Base-by-base conservation (phyloP, 2,888 invertebrate species). In the Sycophila texana region DNA sequence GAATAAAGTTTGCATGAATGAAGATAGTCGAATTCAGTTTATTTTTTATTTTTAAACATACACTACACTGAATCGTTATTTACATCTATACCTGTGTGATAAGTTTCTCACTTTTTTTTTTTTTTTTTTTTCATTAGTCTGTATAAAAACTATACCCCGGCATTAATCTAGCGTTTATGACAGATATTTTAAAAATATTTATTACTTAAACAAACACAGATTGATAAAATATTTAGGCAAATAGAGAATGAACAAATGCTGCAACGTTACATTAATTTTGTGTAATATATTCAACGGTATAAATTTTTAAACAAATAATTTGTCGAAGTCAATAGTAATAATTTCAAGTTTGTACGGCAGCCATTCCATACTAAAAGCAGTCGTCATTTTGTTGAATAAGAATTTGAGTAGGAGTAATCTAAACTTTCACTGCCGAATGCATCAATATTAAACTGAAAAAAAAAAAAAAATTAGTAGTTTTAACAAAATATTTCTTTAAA, bases 71-170 rank as follows among this genome's bases (percentile, higher is more conserved):
- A 75, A 72, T 67, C 39, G 10, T 39, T 79, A 79, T 72, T 79
- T 79, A 79, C 79, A 79, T 74, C 57, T 79, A n/a, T n/a, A 79
- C 72, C 61, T 72, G 73, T 73, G 26, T 26, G 39, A 73, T 79
- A 75, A 75, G 68, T 80, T 78, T 79, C 77, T 74, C 80, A 77
- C 73, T 73, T 81, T 79, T 61, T 14, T 55, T 67, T 61, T 63
- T 61, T 63, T 51, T 73, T 66, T 77, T 51, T 68, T 65, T 77
- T 78, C 60, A 65, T 77, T 79, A 57, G 30, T 65, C 47, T 72
- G 79, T 79, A 79, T 79, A 79, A 79, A 79, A 79, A 72, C 70
- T 79, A 79, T 70, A 75, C 60, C 51, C 53, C 53, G 2, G 30
- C 68, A 20, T 60, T 39, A 47, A 63, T 63, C 63, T 47, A 70